A percentile compares a stretch with the other conserved stretches of the same genome.
Evolutionary conservation across 2,797 vertebrate species (phyloP).

Genomic region (Pantherophis alleghaniensis): DNA sequence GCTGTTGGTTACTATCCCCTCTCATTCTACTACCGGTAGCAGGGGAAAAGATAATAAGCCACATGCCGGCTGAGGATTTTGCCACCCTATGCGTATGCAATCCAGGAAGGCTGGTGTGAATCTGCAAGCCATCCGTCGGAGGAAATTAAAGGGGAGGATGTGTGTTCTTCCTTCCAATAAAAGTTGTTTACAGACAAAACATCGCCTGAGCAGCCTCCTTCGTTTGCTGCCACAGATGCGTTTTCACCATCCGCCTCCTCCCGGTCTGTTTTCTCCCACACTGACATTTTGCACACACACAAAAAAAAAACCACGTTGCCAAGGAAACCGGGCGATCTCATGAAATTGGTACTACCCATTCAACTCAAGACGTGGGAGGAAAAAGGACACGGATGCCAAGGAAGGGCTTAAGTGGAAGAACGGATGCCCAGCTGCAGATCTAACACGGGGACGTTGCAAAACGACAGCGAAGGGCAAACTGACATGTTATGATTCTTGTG

Average conservation of each 20-base stretch:
- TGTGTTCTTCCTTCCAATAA: background rate
- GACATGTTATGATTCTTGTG: constrained; percentile 32
- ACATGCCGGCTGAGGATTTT: no score
- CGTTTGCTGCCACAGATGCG: fast-evolving
- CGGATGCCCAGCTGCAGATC: constrained; percentile 1
- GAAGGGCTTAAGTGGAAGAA: constrained; percentile 7
- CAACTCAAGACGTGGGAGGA: background rate
- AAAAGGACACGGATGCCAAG: background rate
- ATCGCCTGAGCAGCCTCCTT: background rate
- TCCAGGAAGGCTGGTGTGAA: background rate
- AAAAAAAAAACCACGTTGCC: background rate
- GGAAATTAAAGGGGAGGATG: background rate
- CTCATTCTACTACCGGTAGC: no score
- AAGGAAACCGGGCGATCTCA: background rate
- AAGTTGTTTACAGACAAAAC: constrained; percentile 20
- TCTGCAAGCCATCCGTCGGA: background rate
- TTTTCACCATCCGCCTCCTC: constrained; percentile 10
- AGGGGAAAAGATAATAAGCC: no score
- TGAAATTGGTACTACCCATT: constrained; percentile 12
- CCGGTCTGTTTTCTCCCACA: background rate
- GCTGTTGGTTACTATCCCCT: no score
- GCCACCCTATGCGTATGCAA: no score
- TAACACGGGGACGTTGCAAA: background rate
- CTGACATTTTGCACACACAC: constrained; percentile 18
- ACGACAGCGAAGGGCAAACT: background rate